A percentile compares a stretch with the other conserved stretches of the same genome.
These are phyloP conservation scores for Lacanobia wlatinum DNA, from an alignment of 2,888 invertebrate species.

Conservation along the genomic window DNA sequence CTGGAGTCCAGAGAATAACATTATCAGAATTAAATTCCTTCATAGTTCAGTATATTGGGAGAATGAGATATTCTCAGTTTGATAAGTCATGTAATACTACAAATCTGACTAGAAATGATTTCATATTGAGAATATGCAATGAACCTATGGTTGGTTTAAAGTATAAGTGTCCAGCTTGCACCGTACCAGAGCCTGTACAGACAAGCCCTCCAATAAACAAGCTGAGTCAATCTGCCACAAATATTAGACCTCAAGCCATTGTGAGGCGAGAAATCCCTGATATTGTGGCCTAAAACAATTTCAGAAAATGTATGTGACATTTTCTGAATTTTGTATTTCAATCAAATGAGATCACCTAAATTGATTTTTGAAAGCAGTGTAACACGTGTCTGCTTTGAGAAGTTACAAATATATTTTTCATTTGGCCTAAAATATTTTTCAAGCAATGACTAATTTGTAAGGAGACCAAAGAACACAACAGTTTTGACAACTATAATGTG, in stretches of 20 bases:
- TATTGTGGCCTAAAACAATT: conserved; percentile 75
- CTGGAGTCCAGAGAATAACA: neutral
- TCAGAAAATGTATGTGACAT: too few relatives aligned
- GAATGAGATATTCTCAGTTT: neutral
- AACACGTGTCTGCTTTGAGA: too few relatives aligned
- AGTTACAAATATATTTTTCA: too few relatives aligned
- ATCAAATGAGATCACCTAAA: too few relatives aligned
- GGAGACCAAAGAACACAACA: too few relatives aligned
- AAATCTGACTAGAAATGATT: neutral
- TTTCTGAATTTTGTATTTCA: too few relatives aligned
- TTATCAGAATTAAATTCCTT: too few relatives aligned
- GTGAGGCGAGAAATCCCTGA: conserved; percentile 84
- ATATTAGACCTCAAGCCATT: conserved; percentile 84
- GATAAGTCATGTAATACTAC: neutral
- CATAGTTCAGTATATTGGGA: neutral
- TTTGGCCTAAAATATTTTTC: too few relatives aligned
- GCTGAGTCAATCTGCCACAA: conserved; percentile 83
- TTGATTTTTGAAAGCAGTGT: too few relatives aligned
- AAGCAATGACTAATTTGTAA: too few relatives aligned
- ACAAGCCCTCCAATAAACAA: conserved; percentile 87
- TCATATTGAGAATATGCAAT: neutral
- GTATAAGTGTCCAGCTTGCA: conserved; percentile 80
- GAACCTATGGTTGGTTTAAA: neutral
- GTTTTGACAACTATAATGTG: too few relatives aligned
- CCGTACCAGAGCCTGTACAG: conserved; percentile 85